Evolutionary conservation across 2,888 invertebrate species (phyloP).

Genomic region (Theodoxus fluviatilis): DNA sequence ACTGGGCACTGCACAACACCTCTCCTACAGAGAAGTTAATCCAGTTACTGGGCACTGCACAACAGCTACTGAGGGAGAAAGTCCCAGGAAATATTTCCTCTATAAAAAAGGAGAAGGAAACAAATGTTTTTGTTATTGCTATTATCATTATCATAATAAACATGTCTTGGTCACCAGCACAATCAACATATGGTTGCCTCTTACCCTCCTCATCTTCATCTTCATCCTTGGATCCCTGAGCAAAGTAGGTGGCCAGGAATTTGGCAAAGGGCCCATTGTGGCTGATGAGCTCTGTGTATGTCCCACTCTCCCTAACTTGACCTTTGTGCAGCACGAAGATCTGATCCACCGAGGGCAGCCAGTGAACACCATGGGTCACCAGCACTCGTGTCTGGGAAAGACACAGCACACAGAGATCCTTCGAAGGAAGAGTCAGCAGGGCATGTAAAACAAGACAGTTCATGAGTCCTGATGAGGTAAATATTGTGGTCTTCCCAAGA

Average conservation of each 20-base stretch:
- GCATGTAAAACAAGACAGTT: neutral
- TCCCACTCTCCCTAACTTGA: slow-evolving; percentile 85
- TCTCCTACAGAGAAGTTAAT: too few relatives aligned
- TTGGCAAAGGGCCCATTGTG: slow-evolving; percentile 74
- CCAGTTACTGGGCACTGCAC: too few relatives aligned
- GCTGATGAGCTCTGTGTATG: slow-evolving; percentile 85
- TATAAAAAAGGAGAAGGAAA: too few relatives aligned
- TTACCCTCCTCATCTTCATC: slow-evolving; percentile 48
- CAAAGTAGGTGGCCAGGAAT: slow-evolving; percentile 68
- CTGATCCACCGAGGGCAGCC: slow-evolving; percentile 85
- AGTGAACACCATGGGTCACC: slow-evolving; percentile 94
- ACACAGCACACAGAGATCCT: too few relatives aligned
- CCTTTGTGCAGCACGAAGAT: slow-evolving; percentile 90
- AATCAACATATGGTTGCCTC: too few relatives aligned
- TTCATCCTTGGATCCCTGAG: slow-evolving; percentile 56
- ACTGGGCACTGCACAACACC: too few relatives aligned
- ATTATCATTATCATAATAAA: too few relatives aligned
- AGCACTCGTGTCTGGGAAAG: slow-evolving; percentile 84
- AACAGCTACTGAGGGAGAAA: too few relatives aligned
- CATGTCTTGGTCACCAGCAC: too few relatives aligned
- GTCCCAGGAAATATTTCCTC: too few relatives aligned
- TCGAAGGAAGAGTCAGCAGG: neutral
- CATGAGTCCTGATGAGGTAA: neutral
- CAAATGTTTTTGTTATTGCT: too few relatives aligned
- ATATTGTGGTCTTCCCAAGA: too few relatives aligned